These are phyloP conservation scores for Drosophila equinoxialis DNA, from an alignment of 1,140 invertebrate genomes.

Conservation along the genomic window DNA sequence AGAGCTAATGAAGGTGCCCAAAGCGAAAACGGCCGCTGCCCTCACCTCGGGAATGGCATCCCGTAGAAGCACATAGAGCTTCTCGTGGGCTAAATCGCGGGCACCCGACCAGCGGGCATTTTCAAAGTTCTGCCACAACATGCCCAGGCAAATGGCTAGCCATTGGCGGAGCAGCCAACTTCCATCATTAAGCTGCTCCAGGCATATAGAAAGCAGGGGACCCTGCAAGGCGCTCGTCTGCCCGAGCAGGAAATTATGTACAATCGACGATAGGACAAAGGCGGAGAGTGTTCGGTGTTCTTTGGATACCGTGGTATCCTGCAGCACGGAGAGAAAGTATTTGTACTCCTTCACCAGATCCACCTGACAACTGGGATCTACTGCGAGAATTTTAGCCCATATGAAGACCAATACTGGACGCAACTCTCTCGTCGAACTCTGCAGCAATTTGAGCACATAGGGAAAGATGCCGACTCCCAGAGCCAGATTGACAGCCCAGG, in stretches of 20 bases:
- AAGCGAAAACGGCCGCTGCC: constrained; percentile 94
- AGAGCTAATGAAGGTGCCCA: constrained; percentile 96
- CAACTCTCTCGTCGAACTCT: constrained; percentile 96
- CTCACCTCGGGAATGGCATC: constrained; percentile 95
- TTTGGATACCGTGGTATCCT: constrained; percentile 91
- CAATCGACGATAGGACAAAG: constrained; percentile 95
- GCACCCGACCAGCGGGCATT: constrained; percentile 97
- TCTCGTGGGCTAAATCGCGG: constrained; percentile 97
- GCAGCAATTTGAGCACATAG: constrained; percentile 97
- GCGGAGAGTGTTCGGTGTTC: constrained; percentile 95
- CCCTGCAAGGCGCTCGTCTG: constrained; percentile 94
- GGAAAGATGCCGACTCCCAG: constrained; percentile 99
- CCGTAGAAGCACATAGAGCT: constrained; percentile 91
- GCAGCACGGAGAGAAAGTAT: constrained; percentile 95
- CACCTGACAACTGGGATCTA: constrained; percentile 96
- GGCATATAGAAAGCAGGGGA: constrained; percentile 93
- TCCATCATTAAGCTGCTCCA: constrained; percentile 89
- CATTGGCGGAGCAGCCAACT: constrained; percentile 92
- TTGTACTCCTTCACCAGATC: constrained; percentile 98
- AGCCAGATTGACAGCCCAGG: constrained; percentile 98
- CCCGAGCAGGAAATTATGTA: constrained; percentile 93
- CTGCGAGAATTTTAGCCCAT: constrained; percentile 99
- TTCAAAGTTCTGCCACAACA: constrained; percentile 96
- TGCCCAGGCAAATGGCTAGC: constrained; percentile 95
- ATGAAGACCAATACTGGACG: constrained; percentile 97